A percentile compares a stretch with the other conserved stretches of the same genome.
phyloP scores from a whole-genome alignment of 2,888 invertebrate genomes.

The Ethmia dodecea region DNA sequence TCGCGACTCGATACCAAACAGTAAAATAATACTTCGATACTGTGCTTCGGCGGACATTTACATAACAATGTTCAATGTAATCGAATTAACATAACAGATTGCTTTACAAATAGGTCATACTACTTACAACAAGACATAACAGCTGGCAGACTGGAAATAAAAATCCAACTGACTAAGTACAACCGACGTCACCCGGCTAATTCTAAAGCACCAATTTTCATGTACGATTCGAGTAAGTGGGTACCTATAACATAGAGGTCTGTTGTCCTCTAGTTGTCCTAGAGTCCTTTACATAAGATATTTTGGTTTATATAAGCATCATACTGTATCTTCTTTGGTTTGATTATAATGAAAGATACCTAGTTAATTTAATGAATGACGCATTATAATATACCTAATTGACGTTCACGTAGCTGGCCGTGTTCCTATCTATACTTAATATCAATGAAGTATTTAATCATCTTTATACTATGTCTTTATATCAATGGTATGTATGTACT shows the following conservation, averaged over 20 bases:
- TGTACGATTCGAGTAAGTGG: not conserved
- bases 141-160: constrained; percentile 2
- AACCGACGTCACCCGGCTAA: not conserved
- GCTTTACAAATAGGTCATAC: constrained; percentile 51
- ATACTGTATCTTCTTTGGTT: no score
- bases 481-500: not conserved
- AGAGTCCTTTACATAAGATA: no score
- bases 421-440: no score
- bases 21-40: no score
- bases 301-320: no score
- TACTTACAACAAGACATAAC: no score
- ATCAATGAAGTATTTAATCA: no score
- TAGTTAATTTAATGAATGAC: no score
- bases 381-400: no score
- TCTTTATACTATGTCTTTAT: not conserved
- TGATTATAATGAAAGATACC: no score
- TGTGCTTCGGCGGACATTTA: constrained; percentile 32
- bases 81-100: constrained; percentile 58
- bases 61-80: constrained; percentile 58
- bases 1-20: no score
- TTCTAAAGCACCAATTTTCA: not conserved
- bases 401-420: no score
- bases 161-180: not conserved
- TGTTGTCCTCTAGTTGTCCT: not conserved
- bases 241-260: not conserved